phyloP scores from a whole-genome alignment of 2,797 vertebrate genomes.

The Amniataba percoides region DNA sequence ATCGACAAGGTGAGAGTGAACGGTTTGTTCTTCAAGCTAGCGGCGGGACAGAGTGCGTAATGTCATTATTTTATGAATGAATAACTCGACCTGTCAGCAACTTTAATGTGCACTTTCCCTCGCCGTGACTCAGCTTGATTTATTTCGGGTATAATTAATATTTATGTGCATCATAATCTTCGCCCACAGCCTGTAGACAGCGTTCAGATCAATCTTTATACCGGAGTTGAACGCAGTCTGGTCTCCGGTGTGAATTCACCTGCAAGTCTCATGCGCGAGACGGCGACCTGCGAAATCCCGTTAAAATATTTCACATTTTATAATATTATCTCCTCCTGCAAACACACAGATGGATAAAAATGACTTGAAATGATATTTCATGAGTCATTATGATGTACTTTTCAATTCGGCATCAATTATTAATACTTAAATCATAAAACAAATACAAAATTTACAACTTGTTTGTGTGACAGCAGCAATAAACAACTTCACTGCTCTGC shows the following conservation, averaged over 20 bases:
- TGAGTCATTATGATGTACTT: neutral
- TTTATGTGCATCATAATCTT: neutral
- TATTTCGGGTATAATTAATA: neutral
- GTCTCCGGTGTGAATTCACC: neutral
- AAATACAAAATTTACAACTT: neutral
- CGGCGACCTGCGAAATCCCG: neutral
- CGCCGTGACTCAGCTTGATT: constrained; percentile 25
- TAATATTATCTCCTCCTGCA: rapidly evolving
- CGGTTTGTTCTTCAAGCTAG: constrained; percentile 44
- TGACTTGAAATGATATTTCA: rapidly evolving
- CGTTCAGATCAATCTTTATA: neutral
- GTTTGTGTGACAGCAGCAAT: neutral
- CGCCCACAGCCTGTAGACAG: neutral
- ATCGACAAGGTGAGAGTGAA: constrained; percentile 79
- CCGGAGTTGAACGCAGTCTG: neutral
- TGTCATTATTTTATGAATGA: constrained; percentile 55
- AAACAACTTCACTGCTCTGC: neutral
- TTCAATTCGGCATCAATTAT: constrained; percentile 11
- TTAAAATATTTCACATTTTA: neutral
- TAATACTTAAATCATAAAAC: neutral
- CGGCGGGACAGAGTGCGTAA: constrained; percentile 8
- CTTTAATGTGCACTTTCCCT: constrained; percentile 9
- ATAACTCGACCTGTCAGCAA: constrained; percentile 14
- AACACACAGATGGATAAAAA: rapidly evolving
- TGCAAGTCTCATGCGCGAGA: neutral